Evolutionary conservation across 2,113 vertebrate species (phyloP).

Genomic region (Myocastor coypus): DNA sequence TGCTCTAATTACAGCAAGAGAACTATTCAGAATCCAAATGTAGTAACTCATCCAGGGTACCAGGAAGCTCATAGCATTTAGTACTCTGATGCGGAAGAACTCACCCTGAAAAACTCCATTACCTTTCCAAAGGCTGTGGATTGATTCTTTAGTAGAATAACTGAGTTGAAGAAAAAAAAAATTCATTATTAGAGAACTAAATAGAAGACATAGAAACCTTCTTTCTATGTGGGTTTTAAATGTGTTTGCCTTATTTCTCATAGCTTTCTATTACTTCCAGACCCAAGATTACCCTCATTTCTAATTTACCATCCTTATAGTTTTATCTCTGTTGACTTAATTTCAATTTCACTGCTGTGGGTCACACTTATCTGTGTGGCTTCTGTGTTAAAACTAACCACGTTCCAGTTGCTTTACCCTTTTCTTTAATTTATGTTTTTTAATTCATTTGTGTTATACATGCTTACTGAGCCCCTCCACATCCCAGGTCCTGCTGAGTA

Average conservation of each 20-base stretch:
- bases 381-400: constrained; percentile 34
- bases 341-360: background rate
- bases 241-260: constrained; percentile 33
- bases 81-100: background rate
- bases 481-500: background rate
- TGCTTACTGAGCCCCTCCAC: background rate
- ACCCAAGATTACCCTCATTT: background rate
- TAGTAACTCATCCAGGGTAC: background rate
- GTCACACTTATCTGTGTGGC: background rate
- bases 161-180: constrained; percentile 49
- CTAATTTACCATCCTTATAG: background rate
- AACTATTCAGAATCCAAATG: background rate
- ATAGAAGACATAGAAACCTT: background rate
- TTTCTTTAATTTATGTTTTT: constrained; percentile 1
- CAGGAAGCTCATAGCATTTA: background rate
- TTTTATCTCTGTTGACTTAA: background rate
- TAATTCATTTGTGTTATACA: background rate
- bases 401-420: background rate
- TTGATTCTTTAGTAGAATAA: constrained; percentile 54
- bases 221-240: background rate
- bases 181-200: constrained; percentile 44
- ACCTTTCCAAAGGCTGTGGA: constrained; percentile 21
- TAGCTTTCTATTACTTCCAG: constrained; percentile 46
- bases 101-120: background rate
- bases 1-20: background rate